Evolutionary conservation across 2,113 vertebrate species (phyloP).

Genomic region (Furnarius figulus): DNA sequence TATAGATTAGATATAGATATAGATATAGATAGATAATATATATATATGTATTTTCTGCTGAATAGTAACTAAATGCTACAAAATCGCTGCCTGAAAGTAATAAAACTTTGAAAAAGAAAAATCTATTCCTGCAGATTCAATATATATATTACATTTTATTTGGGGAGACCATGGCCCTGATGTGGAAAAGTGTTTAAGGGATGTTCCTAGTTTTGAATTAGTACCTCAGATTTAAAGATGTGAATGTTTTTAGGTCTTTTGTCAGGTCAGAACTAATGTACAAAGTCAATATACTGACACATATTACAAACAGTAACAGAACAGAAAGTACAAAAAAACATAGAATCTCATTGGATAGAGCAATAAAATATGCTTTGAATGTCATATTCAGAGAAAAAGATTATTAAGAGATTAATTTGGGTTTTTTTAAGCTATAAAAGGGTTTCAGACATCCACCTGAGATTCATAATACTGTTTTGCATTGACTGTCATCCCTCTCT

Average conservation of each 20-base stretch:
- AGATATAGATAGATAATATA: too few species aligned
- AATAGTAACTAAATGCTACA: neutral
- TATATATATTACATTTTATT: neutral
- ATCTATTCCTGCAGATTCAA: neutral
- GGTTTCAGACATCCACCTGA: neutral
- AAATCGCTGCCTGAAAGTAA: neutral
- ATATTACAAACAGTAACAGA: neutral
- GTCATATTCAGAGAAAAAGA: neutral
- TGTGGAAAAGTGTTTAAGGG: neutral
- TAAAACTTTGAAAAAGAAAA: neutral
- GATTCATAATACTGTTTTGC: neutral
- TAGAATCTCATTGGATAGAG: neutral
- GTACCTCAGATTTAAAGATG: neutral
- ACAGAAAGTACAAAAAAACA: neutral
- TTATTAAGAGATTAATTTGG: neutral
- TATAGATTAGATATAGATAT: too few species aligned
- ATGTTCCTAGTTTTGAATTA: neutral
- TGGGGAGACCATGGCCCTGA: neutral
- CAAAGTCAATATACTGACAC: neutral
- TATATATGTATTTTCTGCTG: neutral
- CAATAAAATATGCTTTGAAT: neutral
- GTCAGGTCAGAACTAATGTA: neutral
- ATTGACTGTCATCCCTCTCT: neutral
- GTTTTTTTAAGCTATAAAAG: neutral
- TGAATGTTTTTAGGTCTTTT: neutral